A percentile compares a stretch with the other conserved stretches of the same genome.
phyloP scores from a whole-genome alignment of 1,140 invertebrate genomes.

The Drosophila tropicalis region DNA sequence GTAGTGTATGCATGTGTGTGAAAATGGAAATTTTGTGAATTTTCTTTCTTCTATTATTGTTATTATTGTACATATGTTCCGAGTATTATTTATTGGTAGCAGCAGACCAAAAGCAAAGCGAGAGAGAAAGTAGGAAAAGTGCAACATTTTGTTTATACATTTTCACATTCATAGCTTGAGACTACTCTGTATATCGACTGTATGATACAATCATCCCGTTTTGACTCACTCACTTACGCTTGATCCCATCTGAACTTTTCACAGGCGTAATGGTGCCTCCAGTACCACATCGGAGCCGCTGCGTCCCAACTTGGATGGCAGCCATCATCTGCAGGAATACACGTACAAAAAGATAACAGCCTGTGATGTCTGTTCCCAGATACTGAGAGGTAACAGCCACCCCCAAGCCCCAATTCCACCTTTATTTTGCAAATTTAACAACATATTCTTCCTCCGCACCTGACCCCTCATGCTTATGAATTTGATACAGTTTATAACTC shows the following conservation, averaged over 20 bases:
- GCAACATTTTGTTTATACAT: constrained; percentile 36
- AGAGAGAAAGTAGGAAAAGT: constrained; percentile 18
- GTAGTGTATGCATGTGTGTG: neutral
- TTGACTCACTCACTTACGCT: constrained; percentile 23
- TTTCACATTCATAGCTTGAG: constrained; percentile 21
- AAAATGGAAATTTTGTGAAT: constrained; percentile 23
- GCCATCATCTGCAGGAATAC: constrained; percentile 95
- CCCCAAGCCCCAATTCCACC: neutral
- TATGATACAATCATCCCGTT: constrained; percentile 29
- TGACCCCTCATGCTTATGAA: neutral
- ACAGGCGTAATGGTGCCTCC: constrained; percentile 90
- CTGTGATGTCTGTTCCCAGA: constrained; percentile 96
- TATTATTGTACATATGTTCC: constrained; percentile 27
- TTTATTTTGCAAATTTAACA: no score
- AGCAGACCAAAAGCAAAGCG: neutral
- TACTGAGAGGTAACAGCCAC: constrained; percentile 89
- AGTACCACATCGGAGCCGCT: constrained; percentile 76
- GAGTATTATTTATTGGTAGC: neutral
- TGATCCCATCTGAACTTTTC: constrained; percentile 54
- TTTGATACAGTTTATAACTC: constrained; percentile 35
- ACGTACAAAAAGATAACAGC: constrained; percentile 98
- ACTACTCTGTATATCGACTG: constrained; percentile 7
- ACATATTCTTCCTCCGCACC: no score
- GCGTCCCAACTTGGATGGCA: constrained; percentile 86
- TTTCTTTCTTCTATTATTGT: constrained; percentile 6